Conservation (phyloP, 2,113 vertebrate species). For the Etheostoma cragini region DNA sequence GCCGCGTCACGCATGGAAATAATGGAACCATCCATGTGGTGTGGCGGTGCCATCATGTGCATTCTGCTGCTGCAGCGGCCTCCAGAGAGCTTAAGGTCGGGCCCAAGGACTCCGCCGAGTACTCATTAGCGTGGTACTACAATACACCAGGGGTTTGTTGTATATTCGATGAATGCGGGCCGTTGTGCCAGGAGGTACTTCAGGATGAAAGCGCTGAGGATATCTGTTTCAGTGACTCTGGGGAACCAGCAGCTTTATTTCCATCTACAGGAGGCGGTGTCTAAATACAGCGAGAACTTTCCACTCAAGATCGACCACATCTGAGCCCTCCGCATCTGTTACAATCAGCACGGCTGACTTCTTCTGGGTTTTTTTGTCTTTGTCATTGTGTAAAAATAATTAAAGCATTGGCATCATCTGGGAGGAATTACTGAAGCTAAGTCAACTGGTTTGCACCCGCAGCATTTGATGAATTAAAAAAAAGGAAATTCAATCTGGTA, state of each 20-base stretch:
- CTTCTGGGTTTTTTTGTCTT: neutral
- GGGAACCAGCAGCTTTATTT: constrained; percentile 55
- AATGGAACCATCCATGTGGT: constrained; percentile 11
- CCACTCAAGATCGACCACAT: constrained; percentile 12
- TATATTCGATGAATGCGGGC: constrained; percentile 53
- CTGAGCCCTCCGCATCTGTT: constrained; percentile 7
- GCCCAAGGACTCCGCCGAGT: constrained; percentile 32
- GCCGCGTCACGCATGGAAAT: constrained; percentile 10
- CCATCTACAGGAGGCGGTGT: constrained; percentile 41
- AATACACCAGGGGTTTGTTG: constrained; percentile 32
- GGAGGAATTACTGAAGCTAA: neutral
- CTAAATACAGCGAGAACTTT: constrained; percentile 36
- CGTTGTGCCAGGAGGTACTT: constrained; percentile 23
- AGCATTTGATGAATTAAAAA: neutral
- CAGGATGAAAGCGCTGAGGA: constrained; percentile 40
- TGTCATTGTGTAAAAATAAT: neutral
- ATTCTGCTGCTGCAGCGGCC: constrained; percentile 20
- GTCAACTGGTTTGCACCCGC: neutral
- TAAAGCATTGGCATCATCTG: neutral
- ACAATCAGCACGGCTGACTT: neutral
- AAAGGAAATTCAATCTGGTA: neutral
- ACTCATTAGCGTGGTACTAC: constrained; percentile 52
- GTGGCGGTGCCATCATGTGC: constrained; percentile 13
- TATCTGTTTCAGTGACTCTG: constrained; percentile 41
- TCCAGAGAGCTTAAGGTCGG: constrained; percentile 34